Percentiles rank a stretch among this genome's conserved stretches.
These are phyloP conservation scores for Cheilosia soror DNA, from an alignment of 2,888 invertebrate species.

Conservation along the genomic window DNA sequence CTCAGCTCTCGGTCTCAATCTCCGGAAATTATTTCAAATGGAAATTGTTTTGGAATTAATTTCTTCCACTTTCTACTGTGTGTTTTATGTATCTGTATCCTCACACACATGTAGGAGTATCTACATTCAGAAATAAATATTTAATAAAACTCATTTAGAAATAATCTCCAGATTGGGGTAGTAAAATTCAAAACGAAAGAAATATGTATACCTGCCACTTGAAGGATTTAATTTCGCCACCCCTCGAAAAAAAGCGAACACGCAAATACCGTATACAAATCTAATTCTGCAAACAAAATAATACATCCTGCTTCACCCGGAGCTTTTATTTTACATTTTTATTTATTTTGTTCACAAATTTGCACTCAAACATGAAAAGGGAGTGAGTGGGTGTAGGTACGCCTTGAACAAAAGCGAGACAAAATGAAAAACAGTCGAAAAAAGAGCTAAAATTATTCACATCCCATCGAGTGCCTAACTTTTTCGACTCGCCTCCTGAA, in stretches of 20 bases:
- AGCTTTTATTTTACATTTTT: slow-evolving; percentile 37
- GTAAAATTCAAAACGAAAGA: too few relatives aligned
- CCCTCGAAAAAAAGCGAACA: too few relatives aligned
- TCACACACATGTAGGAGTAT: too few relatives aligned
- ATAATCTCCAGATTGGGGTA: too few relatives aligned
- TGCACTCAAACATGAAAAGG: slow-evolving; percentile 38
- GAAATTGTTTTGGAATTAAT: slow-evolving; percentile 69
- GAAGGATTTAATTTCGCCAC: too few relatives aligned
- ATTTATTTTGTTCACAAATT: slow-evolving; percentile 48
- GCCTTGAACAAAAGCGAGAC: neutral
- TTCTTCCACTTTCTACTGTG: neutral
- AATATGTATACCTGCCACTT: too few relatives aligned
- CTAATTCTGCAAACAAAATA: neutral
- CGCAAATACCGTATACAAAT: too few relatives aligned
- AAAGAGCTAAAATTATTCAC: slow-evolving; percentile 7
- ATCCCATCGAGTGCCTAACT: slow-evolving; percentile 41
- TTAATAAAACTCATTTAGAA: too few relatives aligned
- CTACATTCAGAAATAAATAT: too few relatives aligned
- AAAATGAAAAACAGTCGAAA: slow-evolving; percentile 8
- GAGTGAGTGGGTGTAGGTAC: neutral
- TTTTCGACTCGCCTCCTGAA: slow-evolving; percentile 10
- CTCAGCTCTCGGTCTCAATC: neutral
- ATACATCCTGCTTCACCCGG: neutral
- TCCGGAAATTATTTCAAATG: slow-evolving; percentile 60
- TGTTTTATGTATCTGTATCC: too few relatives aligned